These are phyloP conservation scores for Apodemus sylvaticus DNA, from an alignment of 2,113 vertebrate species.

Conservation along the genomic window DNA sequence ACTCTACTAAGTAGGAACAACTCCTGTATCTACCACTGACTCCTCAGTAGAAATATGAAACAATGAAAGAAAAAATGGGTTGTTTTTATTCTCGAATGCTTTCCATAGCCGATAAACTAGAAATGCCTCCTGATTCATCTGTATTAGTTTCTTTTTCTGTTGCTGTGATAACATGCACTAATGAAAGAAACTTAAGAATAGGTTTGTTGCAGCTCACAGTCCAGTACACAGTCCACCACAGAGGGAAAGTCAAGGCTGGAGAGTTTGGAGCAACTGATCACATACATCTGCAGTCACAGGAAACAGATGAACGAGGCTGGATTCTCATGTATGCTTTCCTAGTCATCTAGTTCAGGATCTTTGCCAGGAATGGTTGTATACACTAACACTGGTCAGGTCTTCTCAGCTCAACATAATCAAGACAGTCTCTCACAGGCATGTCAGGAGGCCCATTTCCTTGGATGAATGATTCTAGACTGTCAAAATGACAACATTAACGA, in stretches of 20 bases:
- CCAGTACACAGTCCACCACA: neutral
- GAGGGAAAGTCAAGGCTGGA: no score
- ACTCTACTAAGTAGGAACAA: neutral
- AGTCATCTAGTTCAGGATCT: neutral
- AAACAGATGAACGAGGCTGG: no score
- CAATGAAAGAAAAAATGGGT: accelerated
- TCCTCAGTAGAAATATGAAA: neutral
- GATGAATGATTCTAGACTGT: neutral
- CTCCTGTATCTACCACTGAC: neutral
- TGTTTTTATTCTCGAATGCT: neutral
- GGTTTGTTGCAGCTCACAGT: neutral
- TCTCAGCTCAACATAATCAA: neutral
- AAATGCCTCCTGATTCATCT: neutral
- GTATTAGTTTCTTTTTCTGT: neutral
- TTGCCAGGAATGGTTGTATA: no score
- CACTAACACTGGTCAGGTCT: neutral
- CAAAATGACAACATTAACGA: neutral
- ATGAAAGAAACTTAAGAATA: neutral
- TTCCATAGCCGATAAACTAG: neutral
- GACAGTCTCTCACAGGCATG: neutral
- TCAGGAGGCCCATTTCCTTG: neutral
- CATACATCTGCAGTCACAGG: neutral
- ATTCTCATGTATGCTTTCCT: no score
- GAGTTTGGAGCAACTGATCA: neutral
- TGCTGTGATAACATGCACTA: neutral